Percentiles rank a stretch among this genome's conserved stretches.
Conservation (phyloP, 2,113 vertebrate species). For the Eulemur rufifrons region DNA sequence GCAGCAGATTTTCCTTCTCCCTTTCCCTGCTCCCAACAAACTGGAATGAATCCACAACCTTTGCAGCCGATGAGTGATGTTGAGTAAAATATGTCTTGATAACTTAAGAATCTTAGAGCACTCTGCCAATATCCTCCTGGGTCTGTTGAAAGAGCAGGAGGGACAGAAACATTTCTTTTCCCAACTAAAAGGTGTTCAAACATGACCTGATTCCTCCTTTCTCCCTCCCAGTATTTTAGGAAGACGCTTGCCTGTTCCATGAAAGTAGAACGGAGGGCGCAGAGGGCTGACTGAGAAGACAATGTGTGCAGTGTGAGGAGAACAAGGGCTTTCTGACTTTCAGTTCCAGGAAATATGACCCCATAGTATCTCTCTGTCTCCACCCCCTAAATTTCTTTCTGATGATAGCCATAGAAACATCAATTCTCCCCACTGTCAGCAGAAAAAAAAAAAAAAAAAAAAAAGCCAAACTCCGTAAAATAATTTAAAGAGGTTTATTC, state of each 20-base stretch:
- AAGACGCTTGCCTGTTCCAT: not conserved
- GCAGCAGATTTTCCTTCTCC: not conserved
- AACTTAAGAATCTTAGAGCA: not conserved
- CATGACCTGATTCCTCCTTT: not conserved
- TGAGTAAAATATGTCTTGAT: not conserved
- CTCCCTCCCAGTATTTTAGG: not conserved
- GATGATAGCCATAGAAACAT: not conserved
- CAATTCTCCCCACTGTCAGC: not conserved
- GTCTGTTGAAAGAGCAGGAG: not conserved
- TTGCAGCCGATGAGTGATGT: not conserved
- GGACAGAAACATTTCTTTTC: not conserved
- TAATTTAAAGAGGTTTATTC: too few relatives aligned
- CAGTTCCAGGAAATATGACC: not conserved
- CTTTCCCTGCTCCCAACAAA: not conserved
- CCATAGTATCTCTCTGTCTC: not conserved
- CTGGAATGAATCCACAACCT: not conserved
- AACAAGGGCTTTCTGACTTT: not conserved
- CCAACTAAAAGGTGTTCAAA: not conserved
- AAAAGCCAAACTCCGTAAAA: too few relatives aligned
- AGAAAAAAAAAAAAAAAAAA: too few relatives aligned
- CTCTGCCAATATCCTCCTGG: not conserved
- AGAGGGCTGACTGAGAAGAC: not conserved
- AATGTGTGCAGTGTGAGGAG: fast-evolving
- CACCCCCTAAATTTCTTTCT: not conserved
- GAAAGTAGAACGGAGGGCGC: not conserved